Conservation (phyloP, 2,888 invertebrate genomes). For the Lampropteryx suffumata region DNA sequence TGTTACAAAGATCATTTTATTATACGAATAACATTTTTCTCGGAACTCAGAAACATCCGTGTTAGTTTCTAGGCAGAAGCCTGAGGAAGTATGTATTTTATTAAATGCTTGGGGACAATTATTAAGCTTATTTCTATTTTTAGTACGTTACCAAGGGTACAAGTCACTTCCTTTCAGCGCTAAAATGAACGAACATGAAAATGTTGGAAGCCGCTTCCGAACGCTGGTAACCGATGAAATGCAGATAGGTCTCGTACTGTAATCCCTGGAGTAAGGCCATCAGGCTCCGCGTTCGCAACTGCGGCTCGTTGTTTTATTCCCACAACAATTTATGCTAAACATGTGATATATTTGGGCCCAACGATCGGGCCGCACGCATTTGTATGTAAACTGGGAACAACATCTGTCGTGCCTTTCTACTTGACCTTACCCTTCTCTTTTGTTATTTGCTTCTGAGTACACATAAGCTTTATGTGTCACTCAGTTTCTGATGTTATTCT, state of each 20-base stretch:
- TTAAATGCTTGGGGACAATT: too few species aligned
- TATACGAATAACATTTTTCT: too few species aligned
- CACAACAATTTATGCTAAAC: slow-evolving; percentile 67
- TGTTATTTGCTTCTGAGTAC: slow-evolving; percentile 29
- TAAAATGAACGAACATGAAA: too few species aligned
- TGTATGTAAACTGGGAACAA: slow-evolving; percentile 60
- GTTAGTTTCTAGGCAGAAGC: too few species aligned
- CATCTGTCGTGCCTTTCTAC: slow-evolving; percentile 49
- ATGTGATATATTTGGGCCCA: slow-evolving; percentile 63
- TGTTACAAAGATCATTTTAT: too few species aligned
- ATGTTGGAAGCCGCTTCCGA: not conserved
- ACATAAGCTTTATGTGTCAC: slow-evolving; percentile 19
- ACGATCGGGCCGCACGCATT: slow-evolving; percentile 57
- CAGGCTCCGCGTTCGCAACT: slow-evolving; percentile 37
- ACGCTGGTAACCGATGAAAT: slow-evolving; percentile 2
- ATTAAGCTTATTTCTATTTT: too few species aligned
- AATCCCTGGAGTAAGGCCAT: slow-evolving; percentile 22
- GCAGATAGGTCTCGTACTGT: not conserved
- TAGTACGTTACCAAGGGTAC: too few species aligned
- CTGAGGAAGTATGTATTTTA: too few species aligned
- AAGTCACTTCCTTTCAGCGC: too few species aligned
- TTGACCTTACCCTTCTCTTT: slow-evolving; percentile 48
- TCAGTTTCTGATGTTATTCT: not conserved
- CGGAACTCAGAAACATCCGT: too few species aligned
- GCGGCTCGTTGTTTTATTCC: slow-evolving; percentile 49